phyloP scores from a whole-genome alignment of 23 tunicate species.

The Oikopleura albicans region DNA sequence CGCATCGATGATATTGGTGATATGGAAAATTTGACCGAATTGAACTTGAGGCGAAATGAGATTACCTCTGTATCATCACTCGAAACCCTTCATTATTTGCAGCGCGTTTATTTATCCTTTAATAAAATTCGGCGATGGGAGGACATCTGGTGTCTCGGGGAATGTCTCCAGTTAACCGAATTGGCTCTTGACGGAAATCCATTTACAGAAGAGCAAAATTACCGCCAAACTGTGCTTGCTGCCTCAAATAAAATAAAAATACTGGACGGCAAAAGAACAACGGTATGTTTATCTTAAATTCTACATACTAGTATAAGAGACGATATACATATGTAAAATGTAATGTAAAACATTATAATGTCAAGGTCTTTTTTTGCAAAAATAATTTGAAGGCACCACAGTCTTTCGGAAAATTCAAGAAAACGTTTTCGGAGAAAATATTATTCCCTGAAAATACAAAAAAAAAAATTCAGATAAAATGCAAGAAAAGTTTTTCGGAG shows the following conservation, averaged over 20 bases:
- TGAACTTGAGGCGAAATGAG: conserved; percentile 65
- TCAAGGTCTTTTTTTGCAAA: not conserved
- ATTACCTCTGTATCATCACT: conserved; percentile 29
- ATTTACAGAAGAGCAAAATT: conserved; percentile 32
- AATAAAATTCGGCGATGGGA: conserved; percentile 60
- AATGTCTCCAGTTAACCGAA: conserved; percentile 38
- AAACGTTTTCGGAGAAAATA: too few relatives aligned
- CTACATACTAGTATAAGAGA: not conserved
- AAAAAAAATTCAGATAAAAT: too few relatives aligned
- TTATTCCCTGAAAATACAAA: too few relatives aligned
- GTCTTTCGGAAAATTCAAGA: not conserved
- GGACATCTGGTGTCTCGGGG: conserved; percentile 59
- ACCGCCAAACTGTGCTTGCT: conserved; percentile 59
- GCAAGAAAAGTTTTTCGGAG: too few relatives aligned
- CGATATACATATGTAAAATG: not conserved
- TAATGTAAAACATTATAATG: not conserved
- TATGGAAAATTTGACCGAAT: conserved; percentile 71
- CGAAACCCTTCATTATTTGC: conserved; percentile 44
- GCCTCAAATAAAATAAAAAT: conserved; percentile 59
- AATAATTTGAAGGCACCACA: not conserved
- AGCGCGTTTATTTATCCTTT: conserved; percentile 53
- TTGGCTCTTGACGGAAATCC: conserved; percentile 98
- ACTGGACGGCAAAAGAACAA: conserved; percentile 67
- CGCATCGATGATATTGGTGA: conserved; percentile 47
- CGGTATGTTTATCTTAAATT: conserved; percentile 29